Conservation (phyloP, 2,797 vertebrate genomes). For the Ciconia nigra region DNA sequence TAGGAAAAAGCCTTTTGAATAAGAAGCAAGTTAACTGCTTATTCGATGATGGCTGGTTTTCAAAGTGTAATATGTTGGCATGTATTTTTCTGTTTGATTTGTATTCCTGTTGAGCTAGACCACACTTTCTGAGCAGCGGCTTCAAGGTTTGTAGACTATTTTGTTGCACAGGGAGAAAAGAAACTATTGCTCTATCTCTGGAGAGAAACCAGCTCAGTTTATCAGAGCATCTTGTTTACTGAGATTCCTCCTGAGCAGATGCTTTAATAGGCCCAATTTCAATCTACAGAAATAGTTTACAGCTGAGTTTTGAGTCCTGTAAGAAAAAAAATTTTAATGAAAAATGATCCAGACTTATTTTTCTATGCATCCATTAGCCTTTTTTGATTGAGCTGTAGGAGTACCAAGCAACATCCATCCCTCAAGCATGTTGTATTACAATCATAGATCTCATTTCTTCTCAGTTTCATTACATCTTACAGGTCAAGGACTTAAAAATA, state of each 20-base stretch:
- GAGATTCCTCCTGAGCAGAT: background rate
- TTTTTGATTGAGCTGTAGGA: background rate
- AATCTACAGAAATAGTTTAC: background rate
- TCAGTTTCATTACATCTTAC: background rate
- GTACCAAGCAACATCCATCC: background rate
- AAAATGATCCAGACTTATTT: background rate
- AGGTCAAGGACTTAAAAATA: background rate
- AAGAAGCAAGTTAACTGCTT: background rate
- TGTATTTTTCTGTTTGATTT: constrained; percentile 28
- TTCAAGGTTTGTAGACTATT: background rate
- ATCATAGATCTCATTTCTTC: background rate
- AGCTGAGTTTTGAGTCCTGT: background rate
- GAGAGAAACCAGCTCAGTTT: background rate
- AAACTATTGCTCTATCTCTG: background rate
- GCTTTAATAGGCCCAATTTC: background rate
- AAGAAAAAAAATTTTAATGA: background rate
- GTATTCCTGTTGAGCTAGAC: background rate
- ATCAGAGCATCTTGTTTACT: background rate
- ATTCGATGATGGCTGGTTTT: background rate
- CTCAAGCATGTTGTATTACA: background rate
- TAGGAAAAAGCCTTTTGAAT: constrained; percentile 24
- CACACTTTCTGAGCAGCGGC: background rate
- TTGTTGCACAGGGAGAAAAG: background rate
- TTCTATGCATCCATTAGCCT: background rate
- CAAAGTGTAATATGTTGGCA: background rate